Conservation (phyloP, 37 sponge, comb jelly and placozoan genomes). For the Oscarella lobularis region DNA sequence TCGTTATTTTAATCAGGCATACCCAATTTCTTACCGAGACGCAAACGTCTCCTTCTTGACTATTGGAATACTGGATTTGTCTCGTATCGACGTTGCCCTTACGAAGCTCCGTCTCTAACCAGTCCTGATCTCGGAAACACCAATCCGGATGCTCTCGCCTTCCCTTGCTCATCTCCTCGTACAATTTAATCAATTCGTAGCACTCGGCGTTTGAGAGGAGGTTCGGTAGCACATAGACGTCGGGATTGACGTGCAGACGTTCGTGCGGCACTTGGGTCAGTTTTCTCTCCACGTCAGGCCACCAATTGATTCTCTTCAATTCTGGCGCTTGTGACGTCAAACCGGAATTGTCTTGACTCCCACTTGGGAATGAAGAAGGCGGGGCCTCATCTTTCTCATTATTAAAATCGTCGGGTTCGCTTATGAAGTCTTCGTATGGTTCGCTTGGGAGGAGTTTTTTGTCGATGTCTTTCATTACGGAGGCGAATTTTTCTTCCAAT, state of each 20-base stretch:
- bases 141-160: background rate
- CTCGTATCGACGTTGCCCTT: too few species aligned
- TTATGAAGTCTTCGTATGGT: background rate
- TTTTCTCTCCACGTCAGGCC: background rate
- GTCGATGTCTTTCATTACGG: background rate
- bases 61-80: too few species aligned
- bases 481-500: background rate
- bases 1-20: too few species aligned
- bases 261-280: background rate
- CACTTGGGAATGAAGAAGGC: too few species aligned
- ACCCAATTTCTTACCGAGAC: too few species aligned
- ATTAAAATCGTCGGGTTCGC: background rate
- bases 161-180: background rate
- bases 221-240: background rate
- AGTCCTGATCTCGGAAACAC: constrained; percentile 7
- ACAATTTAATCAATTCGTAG: background rate
- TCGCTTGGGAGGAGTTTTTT: background rate
- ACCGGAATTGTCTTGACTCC: background rate
- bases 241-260: background rate
- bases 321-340: background rate
- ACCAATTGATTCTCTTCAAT: background rate
- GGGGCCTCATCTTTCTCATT: background rate
- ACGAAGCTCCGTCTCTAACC: background rate
- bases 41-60: too few species aligned
- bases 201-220: background rate